A percentile compares a stretch with the other conserved stretches of the same genome.
These are phyloP conservation scores for Spilosoma lubricipeda DNA, from an alignment of 2,888 invertebrate genomes.

Conservation along the genomic window DNA sequence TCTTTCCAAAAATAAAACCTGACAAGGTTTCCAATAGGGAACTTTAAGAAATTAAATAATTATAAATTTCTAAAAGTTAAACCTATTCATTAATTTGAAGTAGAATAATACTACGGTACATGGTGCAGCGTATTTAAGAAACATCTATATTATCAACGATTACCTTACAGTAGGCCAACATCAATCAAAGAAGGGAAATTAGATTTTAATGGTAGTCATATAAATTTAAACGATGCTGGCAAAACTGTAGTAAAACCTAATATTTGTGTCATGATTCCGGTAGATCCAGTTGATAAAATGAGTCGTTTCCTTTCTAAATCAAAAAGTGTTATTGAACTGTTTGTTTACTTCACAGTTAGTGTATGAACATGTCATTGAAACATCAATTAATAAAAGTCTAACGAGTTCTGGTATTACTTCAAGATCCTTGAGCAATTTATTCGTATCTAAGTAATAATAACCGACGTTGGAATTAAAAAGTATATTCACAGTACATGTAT, in stretches of 20 bases:
- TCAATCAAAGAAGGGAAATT: constrained; percentile 37
- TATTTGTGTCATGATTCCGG: constrained; percentile 20
- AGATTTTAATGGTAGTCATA: constrained; percentile 33
- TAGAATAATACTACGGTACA: background rate
- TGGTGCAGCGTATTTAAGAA: background rate
- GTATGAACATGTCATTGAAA: background rate
- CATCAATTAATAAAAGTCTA: background rate
- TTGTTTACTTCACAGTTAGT: constrained; percentile 11
- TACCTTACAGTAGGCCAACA: constrained; percentile 5
- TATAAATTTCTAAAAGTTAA: background rate
- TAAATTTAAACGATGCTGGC: constrained; percentile 27
- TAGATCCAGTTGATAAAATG: constrained; percentile 4
- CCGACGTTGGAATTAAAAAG: background rate
- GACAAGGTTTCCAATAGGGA: background rate
- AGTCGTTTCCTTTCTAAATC: constrained; percentile 10
- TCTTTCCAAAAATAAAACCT: background rate
- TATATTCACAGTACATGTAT: background rate
- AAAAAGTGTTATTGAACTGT: constrained; percentile 8
- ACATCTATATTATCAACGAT: background rate
- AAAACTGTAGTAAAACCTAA: constrained; percentile 31
- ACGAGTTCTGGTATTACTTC: background rate
- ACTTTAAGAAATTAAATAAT: background rate
- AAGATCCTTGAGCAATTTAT: background rate
- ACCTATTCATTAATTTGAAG: background rate
- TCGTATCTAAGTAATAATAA: background rate